Base-by-base conservation (phyloP, 2,113 vertebrate species). In the Notiomystis cincta region DNA sequence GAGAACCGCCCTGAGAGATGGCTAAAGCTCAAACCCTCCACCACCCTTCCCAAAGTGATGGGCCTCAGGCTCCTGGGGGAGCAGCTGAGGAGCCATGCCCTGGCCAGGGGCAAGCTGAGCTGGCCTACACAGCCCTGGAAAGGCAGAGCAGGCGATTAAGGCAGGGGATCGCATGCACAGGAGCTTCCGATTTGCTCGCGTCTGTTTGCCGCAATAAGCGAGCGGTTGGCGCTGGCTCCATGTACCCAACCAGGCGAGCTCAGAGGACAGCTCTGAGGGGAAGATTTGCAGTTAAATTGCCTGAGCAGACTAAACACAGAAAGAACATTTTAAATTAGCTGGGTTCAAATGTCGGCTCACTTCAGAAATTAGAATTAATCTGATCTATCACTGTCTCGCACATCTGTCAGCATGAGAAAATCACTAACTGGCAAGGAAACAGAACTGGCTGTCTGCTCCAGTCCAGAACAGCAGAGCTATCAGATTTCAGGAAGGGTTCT, bases 321-420 rank as follows among this genome's bases (percentile, higher is more conserved):
- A 72, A 71, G 80, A 87, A 89, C 38, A 77, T 93, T 93, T 84
- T 45, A 70, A 77, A 95, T 93, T 76, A 83, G 72, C 24, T 82
- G 64, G 30, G 73, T 84, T 83, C 80, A 93, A 91, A 95, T 70
- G 82, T 80, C 72, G 31, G 53, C 82, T 94, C 48, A 78, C 31
- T 62, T 85, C 82, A 93, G 51, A 96, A 95, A 93, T 92, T 66
- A 95, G 84, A 87, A 92, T 95, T 76, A 78, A 83, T 93, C 90
- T 94, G 75, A 83, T 91, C 79, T 91, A 91, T 81, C 30, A 6
- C 56, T 30, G 47, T 88, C 54, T 84, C 0, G 0, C 50, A 84
- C 0, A 9, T 79, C 76, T 90, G 53, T 77, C 85, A 87, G 82
- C 62, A 80, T 67, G 73, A 87, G 73, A 92, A 90, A 95, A 87